Evolutionary conservation across 2,888 invertebrate genomes (phyloP), one percentile per base, ranked within the genome.

Genomic region (Mythimna ferrago): DNA sequence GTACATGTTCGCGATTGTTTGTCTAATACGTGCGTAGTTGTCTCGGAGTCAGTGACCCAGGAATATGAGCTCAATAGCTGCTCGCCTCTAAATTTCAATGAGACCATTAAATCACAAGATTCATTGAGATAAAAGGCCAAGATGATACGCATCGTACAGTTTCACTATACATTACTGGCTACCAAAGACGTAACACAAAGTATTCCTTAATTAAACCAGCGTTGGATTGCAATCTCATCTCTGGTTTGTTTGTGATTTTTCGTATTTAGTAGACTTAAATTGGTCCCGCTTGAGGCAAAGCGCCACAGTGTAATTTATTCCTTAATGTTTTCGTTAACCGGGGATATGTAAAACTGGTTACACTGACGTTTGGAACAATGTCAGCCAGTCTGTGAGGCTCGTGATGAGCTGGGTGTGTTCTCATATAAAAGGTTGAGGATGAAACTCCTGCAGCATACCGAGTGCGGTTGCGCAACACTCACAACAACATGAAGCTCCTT

Each of bases 401-500:
- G 56, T 71, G 63, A 71, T 65, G 61, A 70, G 58, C 58, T 73
- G 63, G 82, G 83, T 68, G 80, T 78, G 80, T 73, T 72, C 19
- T 7, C 19, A 79, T 93, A 93, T 93, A 93, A 84, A 93, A 92
- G 87, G 84, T 78, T 71, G 86, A 78, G 76, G 86, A 86, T 84
- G 79, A 80, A 77, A 48, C 64, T 21, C 16, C 41, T 26, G 64
- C 41, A 65, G 84, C 88, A 87, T 83, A 89, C 86, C 84, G 72
- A 81, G 71, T 71, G 73, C 74, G 58, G 83, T 78, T 72, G 84
- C 79, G 76, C 84, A 80, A 74, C 66, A 70, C 62, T 60, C 76
- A 80, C 65, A 66, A 71, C 69, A 81, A 87, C 82, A 94, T 94
- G 94, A 93, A 92, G 89, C 86, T 89, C 70, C 82, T 92, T 71